Percentiles rank a stretch among this genome's conserved stretches.
Conservation (phyloP, 2,797 vertebrate genomes). For the Hemibagrus guttatus region DNA sequence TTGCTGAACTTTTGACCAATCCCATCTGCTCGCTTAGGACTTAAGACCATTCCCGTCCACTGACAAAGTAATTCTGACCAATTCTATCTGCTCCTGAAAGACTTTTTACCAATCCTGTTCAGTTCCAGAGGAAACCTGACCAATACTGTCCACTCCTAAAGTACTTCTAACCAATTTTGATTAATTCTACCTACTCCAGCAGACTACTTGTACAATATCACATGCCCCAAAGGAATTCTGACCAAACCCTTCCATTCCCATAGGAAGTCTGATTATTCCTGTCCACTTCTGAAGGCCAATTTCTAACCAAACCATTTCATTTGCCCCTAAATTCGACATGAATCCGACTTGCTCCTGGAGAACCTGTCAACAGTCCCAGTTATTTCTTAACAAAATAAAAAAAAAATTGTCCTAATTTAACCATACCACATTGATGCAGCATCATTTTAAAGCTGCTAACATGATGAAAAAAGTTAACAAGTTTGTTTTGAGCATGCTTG, state of each 20-base stretch:
- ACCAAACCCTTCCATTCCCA: not conserved
- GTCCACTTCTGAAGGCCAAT: not conserved
- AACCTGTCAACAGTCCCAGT: not conserved
- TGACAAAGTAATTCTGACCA: not conserved
- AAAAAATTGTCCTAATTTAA: not conserved
- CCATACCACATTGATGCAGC: not conserved
- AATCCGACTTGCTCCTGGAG: not conserved
- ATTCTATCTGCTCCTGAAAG: not conserved
- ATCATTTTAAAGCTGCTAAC: not conserved
- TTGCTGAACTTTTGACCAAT: not conserved
- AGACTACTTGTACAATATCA: not conserved
- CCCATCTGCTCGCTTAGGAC: too few relatives aligned
- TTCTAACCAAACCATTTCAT: not conserved
- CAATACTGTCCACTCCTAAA: not conserved
- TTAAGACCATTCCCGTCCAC: too few relatives aligned
- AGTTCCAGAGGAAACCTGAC: not conserved
- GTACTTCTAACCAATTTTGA: not conserved
- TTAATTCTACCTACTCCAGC: not conserved
- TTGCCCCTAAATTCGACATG: not conserved
- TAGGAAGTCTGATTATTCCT: not conserved
- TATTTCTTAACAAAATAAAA: not conserved
- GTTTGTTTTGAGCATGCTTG: not conserved
- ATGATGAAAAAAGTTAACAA: not conserved
- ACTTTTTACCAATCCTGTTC: not conserved
- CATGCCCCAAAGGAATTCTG: not conserved